Evolutionary conservation across 2,888 invertebrate species (phyloP), one percentile per base, ranked within the genome.

Genomic region (Plutella xylostella): DNA sequence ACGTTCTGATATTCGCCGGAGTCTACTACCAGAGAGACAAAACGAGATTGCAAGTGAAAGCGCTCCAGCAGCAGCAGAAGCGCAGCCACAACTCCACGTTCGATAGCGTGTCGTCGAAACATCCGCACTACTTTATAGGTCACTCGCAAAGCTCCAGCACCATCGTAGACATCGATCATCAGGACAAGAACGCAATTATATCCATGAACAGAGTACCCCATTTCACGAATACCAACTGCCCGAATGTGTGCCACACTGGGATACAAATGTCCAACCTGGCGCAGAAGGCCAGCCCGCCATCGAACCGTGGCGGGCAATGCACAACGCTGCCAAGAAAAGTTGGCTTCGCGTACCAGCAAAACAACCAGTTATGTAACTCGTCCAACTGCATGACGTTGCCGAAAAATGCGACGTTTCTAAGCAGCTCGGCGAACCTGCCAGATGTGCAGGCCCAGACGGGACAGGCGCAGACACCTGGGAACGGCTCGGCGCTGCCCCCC

Each of bases 151-250:
- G 91, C 58, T 91, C 91, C 25, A 93, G 92, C 66, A 92, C 93
- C 28, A 92, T 93, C 49, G 93, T 94, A 4, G 93, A 93, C 61
- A 92, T 93, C 25, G 93, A 93, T 63, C 90, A 89, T 70, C 93
- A 92, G 72, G 92, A 85, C 55, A 85, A 85, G 55, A 84, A 80
- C 57, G 78, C 85, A 31, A 85, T 84, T 35, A 83, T 85, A 39
- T 78, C 85, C 19, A 80, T 84, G 75, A 80, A 83, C 55, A 66
- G 80, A 42, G 80, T 80, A 28, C 83, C 82, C 6, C 84, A 84
- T 55, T 85, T 84, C 53, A 72, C 80, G 19, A 76, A 71, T 46
- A 50, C 75, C n/a, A 80, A 78, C 49, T 85, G 85, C 55, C 84
- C 84, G 22, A 85, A 88, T 51, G 86, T 88, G 40, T 88, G 88